Evolutionary conservation across 1,140 invertebrate species (phyloP).

Genomic region (Listronotus oregonensis): DNA sequence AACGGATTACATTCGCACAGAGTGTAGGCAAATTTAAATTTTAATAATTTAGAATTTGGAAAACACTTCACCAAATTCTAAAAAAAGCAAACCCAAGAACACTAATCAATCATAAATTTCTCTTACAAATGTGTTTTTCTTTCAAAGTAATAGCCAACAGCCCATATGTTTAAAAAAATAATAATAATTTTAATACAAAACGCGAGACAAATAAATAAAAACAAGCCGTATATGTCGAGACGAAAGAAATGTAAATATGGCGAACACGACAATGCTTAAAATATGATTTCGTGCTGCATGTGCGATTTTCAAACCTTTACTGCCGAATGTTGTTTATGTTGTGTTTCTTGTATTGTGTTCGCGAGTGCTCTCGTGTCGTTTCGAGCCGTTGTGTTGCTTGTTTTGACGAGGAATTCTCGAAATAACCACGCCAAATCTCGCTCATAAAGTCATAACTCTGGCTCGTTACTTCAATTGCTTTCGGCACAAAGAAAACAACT

Average conservation of each 20-base stretch:
- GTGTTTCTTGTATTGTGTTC: constrained; percentile 50
- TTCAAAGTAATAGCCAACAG: no score
- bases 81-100: no score
- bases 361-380: constrained; percentile 33
- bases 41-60: no score
- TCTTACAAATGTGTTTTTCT: no score
- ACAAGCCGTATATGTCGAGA: constrained; percentile 9
- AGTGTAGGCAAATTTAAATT: no score
- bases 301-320: constrained; percentile 53
- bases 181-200: no score
- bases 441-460: constrained; percentile 36
- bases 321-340: constrained; percentile 49
- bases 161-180: no score
- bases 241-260: constrained; percentile 42
- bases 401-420: constrained; percentile 29
- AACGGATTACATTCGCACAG: no score
- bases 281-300: constrained; percentile 52
- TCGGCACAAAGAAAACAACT: constrained; percentile 1
- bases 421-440: constrained; percentile 10
- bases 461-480: constrained; percentile 31
- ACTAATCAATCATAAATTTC: no score
- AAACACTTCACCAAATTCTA: no score
- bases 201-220: constrained; percentile 10
- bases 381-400: constrained; percentile 23
- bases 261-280: constrained; percentile 44